phyloP scores from a whole-genome alignment of 2,888 invertebrate genomes.

The Andrena minutula region DNA sequence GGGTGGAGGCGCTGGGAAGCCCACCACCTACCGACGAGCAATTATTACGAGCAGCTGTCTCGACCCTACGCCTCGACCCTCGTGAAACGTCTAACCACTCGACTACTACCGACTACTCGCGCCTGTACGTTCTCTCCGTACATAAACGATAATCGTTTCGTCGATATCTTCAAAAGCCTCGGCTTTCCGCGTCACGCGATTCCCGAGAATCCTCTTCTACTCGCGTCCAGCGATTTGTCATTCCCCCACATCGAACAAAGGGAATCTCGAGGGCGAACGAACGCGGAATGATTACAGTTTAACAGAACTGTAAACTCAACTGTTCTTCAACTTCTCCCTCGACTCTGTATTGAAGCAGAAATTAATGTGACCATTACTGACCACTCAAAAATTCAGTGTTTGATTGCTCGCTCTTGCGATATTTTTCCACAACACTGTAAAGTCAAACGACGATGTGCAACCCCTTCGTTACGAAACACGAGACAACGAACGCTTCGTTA shows the following conservation, averaged over 20 bases:
- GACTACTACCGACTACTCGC: conserved; percentile 1
- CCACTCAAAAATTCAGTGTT: not conserved
- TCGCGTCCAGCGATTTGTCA: conserved; percentile 13
- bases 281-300: not conserved
- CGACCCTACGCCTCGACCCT: conserved; percentile 31
- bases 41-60: conserved; percentile 41
- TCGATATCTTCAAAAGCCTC: conserved; percentile 56
- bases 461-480: not conserved
- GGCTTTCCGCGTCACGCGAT: conserved; percentile 44
- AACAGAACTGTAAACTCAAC: too few species aligned
- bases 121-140: conserved; percentile 43
- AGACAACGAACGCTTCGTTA: conserved; percentile 27
- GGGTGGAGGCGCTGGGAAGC: not conserved
- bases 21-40: not conserved
- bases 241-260: not conserved
- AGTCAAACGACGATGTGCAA: not conserved
- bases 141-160: conserved; percentile 65
- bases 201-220: conserved; percentile 31
- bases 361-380: too few species aligned
- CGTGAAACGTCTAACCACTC: conserved; percentile 33
- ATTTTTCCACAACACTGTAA: not conserved
- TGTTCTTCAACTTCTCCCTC: too few species aligned
- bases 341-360: too few species aligned
- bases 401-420: not conserved
- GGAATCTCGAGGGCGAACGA: not conserved